A percentile compares a stretch with the other conserved stretches of the same genome.
These are phyloP conservation scores for Psittacula echo DNA, from an alignment of 2,797 vertebrate species.

Conservation along the genomic window DNA sequence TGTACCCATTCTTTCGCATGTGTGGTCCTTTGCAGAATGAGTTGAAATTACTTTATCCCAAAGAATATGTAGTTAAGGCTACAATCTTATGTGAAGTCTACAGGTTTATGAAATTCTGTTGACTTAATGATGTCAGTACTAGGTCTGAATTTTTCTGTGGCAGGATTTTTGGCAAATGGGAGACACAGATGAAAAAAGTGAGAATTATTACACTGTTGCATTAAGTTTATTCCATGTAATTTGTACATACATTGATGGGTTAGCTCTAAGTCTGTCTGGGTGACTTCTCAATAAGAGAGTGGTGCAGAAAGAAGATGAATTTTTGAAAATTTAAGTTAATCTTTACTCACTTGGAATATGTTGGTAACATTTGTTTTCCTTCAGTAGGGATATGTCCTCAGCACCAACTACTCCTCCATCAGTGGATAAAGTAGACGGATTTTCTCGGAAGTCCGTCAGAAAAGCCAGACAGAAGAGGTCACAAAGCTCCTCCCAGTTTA, in stretches of 20 bases:
- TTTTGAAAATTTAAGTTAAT: background rate
- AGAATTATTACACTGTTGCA: background rate
- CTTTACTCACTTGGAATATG: background rate
- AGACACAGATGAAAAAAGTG: background rate
- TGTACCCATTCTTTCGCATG: background rate
- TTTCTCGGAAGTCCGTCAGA: constrained; percentile 99
- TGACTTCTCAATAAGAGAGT: background rate
- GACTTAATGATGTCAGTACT: background rate
- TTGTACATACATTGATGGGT: background rate
- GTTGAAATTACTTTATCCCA: background rate
- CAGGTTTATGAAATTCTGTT: background rate
- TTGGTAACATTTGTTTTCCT: constrained; percentile 65
- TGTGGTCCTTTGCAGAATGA: background rate
- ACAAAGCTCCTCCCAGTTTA: constrained; percentile 98
- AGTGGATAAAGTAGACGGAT: constrained; percentile 99
- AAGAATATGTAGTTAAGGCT: background rate
- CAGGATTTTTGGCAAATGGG: background rate
- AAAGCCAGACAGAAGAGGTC: constrained; percentile 99
- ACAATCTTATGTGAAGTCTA: background rate
- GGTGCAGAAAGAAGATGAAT: background rate
- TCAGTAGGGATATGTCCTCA: constrained; percentile 99
- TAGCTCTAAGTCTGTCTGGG: background rate
- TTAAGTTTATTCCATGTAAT: background rate
- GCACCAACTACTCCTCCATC: constrained; percentile 98
- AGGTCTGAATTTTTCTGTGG: background rate